Conservation (phyloP, 1,140 invertebrate species). For the Drosophila bocqueti region DNA sequence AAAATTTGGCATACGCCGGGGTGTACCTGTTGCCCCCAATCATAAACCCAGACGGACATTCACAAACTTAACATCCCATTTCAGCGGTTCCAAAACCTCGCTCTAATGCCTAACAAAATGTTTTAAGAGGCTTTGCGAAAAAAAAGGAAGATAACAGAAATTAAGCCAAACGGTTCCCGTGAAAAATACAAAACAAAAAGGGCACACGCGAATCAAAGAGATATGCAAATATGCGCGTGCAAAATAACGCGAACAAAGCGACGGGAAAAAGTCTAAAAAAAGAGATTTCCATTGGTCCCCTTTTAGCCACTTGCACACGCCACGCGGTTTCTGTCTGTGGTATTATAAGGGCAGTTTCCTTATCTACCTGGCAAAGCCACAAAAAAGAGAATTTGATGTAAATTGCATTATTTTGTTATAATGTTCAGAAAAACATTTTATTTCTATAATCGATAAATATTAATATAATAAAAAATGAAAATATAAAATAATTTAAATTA, state of each 20-base stretch:
- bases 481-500: no score
- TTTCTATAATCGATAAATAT: background rate
- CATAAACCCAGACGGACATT: slow-evolving; percentile 23
- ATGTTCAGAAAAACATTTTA: background rate
- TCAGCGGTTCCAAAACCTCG: background rate
- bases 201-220: slow-evolving; percentile 1
- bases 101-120: slow-evolving; percentile 54
- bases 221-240: background rate
- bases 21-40: slow-evolving; percentile 59
- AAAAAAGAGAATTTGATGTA: slow-evolving; percentile 7
- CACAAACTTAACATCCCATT: slow-evolving; percentile 1
- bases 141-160: slow-evolving; percentile 5
- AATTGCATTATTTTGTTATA: slow-evolving; percentile 22
- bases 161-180: slow-evolving; percentile 21
- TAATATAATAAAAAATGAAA: no score
- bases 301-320: background rate
- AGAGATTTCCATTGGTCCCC: background rate
- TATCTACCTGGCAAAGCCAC: slow-evolving; percentile 17
- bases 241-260: slow-evolving; percentile 8
- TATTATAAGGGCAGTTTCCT: slow-evolving; percentile 21
- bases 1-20: slow-evolving; percentile 53
- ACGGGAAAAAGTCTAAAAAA: slow-evolving; percentile 20
- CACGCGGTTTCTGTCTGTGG: slow-evolving; percentile 14
- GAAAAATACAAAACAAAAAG: slow-evolving; percentile 15
- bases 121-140: slow-evolving; percentile 56